These are phyloP conservation scores for Ariolimax columbianus DNA, from an alignment of 2,888 invertebrate genomes.

Conservation along the genomic window DNA sequence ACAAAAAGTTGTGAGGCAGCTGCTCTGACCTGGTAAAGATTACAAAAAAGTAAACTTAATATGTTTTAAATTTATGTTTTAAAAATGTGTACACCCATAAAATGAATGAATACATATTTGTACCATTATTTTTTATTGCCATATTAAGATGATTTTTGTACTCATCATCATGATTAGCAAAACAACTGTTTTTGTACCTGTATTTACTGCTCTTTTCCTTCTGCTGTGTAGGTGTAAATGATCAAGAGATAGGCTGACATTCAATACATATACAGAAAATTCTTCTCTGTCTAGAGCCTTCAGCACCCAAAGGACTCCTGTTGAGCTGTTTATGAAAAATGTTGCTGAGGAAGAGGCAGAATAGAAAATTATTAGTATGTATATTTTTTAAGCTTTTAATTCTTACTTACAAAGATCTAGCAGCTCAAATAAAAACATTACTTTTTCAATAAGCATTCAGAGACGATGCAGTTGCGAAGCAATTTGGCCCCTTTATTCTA, in stretches of 20 bases:
- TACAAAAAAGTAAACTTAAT: too few relatives aligned
- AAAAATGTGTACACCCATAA: too few relatives aligned
- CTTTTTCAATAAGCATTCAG: not conserved
- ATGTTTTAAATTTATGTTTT: too few relatives aligned
- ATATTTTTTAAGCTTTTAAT: not conserved
- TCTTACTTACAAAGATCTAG: not conserved
- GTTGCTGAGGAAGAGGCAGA: slow-evolving; percentile 28
- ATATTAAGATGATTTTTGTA: too few relatives aligned
- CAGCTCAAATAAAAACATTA: too few relatives aligned
- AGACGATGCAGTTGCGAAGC: not conserved
- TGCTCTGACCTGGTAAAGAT: too few relatives aligned
- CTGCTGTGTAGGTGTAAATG: not conserved
- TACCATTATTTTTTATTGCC: too few relatives aligned
- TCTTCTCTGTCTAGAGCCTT: slow-evolving; percentile 49
- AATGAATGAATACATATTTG: too few relatives aligned
- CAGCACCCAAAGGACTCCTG: slow-evolving; percentile 47
- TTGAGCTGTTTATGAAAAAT: slow-evolving; percentile 39
- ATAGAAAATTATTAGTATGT: not conserved
- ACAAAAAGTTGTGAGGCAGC: too few relatives aligned
- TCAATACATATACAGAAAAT: slow-evolving; percentile 42
- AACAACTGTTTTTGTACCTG: not conserved
- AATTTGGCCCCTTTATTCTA: not conserved
- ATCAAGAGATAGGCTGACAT: slow-evolving; percentile 30
- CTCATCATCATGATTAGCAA: too few relatives aligned
- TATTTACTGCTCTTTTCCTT: slow-evolving; percentile 5